These are phyloP conservation scores for Drosophila differens DNA, from an alignment of 2,888 invertebrate species.

Conservation along the genomic window DNA sequence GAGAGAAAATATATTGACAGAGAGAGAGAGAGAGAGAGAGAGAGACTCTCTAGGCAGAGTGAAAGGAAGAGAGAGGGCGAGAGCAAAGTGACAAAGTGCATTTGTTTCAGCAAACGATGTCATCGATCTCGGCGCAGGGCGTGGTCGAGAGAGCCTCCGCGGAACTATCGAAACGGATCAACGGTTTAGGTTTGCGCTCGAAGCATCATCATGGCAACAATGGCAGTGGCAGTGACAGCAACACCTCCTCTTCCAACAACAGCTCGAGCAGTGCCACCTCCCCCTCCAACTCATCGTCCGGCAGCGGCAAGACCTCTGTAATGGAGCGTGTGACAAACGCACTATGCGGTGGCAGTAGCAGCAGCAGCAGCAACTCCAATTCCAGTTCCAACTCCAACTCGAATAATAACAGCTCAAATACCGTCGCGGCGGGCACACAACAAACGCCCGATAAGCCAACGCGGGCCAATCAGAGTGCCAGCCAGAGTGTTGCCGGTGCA, in stretches of 20 bases:
- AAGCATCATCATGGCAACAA: constrained; percentile 86
- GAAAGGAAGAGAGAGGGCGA: constrained; percentile 20
- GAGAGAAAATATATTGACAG: constrained; percentile 5
- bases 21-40: constrained; percentile 1
- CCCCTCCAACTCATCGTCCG: constrained; percentile 72
- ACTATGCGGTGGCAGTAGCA: constrained; percentile 89
- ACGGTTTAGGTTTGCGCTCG: constrained; percentile 90
- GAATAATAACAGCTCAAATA: constrained; percentile 63
- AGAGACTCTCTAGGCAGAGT: constrained; percentile 1
- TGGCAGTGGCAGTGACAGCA: constrained; percentile 42
- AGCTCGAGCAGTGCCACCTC: constrained; percentile 53
- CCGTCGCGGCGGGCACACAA: constrained; percentile 22
- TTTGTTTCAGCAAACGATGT: constrained; percentile 87
- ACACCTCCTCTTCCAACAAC: constrained; percentile 53
- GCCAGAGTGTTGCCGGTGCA: constrained; percentile 43
- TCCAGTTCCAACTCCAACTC: constrained; percentile 81
- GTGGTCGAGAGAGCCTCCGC: constrained; percentile 96
- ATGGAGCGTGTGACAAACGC: constrained; percentile 95
- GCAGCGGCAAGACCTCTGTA: constrained; percentile 88
- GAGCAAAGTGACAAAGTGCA: constrained; percentile 75
- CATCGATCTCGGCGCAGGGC: constrained; percentile 94
- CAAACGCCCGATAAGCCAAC: constrained; percentile 81
- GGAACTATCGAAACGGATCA: constrained; percentile 95
- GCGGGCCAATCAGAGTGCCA: constrained; percentile 60
- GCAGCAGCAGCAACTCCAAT: constrained; percentile 81